These are phyloP conservation scores for Orthonyx spaldingii DNA, from an alignment of 2,113 vertebrate genomes.

Conservation along the genomic window DNA sequence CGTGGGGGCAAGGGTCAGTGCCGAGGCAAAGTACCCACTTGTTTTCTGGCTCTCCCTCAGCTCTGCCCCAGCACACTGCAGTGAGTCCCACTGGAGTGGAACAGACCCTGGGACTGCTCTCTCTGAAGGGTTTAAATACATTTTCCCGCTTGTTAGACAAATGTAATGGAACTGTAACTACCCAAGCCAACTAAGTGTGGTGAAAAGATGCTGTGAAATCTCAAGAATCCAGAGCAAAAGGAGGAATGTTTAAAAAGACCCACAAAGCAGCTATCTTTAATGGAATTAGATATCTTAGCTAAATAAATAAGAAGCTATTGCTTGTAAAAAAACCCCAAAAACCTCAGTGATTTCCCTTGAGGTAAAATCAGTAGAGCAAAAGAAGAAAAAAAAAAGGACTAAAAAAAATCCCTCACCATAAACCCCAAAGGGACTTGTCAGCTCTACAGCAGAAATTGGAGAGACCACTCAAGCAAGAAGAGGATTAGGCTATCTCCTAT, in stretches of 20 bases:
- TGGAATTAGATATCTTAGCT: slow-evolving; percentile 51
- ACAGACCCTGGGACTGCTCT: neutral
- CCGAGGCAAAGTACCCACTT: neutral
- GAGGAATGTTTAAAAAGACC: neutral
- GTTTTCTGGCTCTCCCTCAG: neutral
- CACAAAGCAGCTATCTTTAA: neutral
- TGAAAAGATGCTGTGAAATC: neutral
- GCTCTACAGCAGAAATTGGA: slow-evolving; percentile 56
- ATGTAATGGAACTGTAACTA: neutral
- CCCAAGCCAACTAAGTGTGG: neutral
- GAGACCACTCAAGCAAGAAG: slow-evolving; percentile 64
- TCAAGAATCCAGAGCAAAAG: neutral
- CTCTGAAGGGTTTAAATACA: neutral
- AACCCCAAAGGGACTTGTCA: slow-evolving; percentile 57
- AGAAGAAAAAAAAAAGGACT: neutral
- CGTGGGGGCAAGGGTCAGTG: rapidly evolving
- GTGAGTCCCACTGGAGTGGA: neutral
- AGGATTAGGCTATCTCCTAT: slow-evolving; percentile 62
- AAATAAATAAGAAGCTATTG: slow-evolving; percentile 51
- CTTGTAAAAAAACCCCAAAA: neutral
- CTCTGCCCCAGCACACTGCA: neutral
- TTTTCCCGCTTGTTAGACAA: neutral
- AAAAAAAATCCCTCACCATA: slow-evolving; percentile 12
- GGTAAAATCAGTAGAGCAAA: slow-evolving; percentile 55
- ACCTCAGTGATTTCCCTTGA: slow-evolving; percentile 51